Percentiles rank a stretch among this genome's conserved stretches.
phyloP scores from a whole-genome alignment of 1,140 invertebrate species.

The Patella vulgata region DNA sequence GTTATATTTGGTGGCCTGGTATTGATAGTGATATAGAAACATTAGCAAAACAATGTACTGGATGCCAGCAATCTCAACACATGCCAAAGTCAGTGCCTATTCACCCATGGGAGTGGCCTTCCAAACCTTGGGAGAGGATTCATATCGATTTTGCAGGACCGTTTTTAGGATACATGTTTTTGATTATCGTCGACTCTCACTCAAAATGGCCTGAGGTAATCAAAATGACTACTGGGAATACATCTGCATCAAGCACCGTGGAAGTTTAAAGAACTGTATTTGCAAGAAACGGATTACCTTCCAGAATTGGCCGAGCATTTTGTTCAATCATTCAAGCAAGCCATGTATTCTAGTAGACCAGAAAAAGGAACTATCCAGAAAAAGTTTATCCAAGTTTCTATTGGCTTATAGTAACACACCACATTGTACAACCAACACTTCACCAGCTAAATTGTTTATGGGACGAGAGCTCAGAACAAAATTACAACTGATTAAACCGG shows the following conservation, averaged over 20 bases:
- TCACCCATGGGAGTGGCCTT: conserved; percentile 55
- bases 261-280: conserved; percentile 18
- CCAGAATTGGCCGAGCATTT: too few species aligned
- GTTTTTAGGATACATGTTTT: conserved; percentile 39
- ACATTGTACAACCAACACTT: too few species aligned
- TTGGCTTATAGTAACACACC: too few species aligned
- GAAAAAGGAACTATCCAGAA: too few species aligned
- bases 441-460: too few species aligned
- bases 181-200: conserved; percentile 64
- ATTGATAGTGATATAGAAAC: conserved; percentile 65
- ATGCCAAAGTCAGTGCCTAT: conserved; percentile 32
- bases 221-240: too few species aligned
- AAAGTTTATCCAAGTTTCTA: too few species aligned
- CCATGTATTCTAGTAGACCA: too few species aligned
- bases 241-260: conserved; percentile 24
- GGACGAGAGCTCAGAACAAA: too few species aligned
- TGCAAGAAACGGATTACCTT: conserved; percentile 39
- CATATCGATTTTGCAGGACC: conserved; percentile 69
- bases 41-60: conserved; percentile 10
- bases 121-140: conserved; percentile 62
- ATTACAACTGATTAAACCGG: too few species aligned
- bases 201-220: conserved; percentile 64
- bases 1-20: conserved; percentile 66
- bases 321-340: too few species aligned
- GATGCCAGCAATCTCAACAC: conserved; percentile 28